Conservation (phyloP, 1,140 invertebrate species). For the Atta colombica region DNA sequence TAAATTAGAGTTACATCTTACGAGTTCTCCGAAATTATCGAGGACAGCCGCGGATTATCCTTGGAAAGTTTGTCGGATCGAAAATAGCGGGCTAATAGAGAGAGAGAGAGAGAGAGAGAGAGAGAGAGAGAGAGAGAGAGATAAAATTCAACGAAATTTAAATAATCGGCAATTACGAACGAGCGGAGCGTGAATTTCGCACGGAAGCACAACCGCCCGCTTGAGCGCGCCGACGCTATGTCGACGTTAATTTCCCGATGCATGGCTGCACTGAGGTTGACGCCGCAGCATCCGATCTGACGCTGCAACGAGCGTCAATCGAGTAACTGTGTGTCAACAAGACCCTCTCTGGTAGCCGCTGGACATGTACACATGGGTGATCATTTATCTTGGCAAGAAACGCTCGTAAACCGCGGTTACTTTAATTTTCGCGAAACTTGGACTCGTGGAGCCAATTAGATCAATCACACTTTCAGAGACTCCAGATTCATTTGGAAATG, state of each 20-base stretch:
- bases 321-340: conserved; percentile 43
- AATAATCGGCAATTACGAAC: conserved; percentile 73
- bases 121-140: background rate
- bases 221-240: conserved; percentile 31
- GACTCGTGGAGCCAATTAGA: background rate
- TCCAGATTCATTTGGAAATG: conserved; percentile 10
- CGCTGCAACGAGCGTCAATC: conserved; percentile 42
- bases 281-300: conserved; percentile 55
- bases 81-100: background rate
- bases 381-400: background rate
- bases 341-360: background rate
- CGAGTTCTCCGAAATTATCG: conserved; percentile 16
- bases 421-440: conserved; percentile 12
- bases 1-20: background rate
- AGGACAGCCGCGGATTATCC: background rate
- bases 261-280: conserved; percentile 42
- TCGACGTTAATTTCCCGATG: conserved; percentile 41
- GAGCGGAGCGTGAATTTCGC: conserved; percentile 66
- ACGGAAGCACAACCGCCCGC: conserved; percentile 21
- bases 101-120: too few relatives aligned
- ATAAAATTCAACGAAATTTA: conserved; percentile 61
- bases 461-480: background rate
- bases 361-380: background rate
- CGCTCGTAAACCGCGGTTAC: background rate
- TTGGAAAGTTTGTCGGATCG: background rate